Conservation (phyloP, 2,797 vertebrate species). For the Schizopygopsis pylzovi region DNA sequence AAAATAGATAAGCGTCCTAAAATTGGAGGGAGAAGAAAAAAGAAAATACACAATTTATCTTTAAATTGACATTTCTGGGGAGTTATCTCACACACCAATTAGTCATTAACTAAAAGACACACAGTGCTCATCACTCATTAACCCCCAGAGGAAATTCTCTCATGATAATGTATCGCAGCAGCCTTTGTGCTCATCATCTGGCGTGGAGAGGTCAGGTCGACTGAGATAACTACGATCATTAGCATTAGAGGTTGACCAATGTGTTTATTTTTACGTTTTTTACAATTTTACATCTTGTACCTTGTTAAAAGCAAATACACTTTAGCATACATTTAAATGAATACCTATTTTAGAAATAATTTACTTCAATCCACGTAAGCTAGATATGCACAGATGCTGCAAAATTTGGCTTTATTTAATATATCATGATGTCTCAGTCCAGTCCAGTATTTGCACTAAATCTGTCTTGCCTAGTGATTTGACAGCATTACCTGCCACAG, state of each 20-base stretch:
- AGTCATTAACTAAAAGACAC: slow-evolving; percentile 52
- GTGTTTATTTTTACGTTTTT: background rate
- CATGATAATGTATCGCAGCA: slow-evolving; percentile 25
- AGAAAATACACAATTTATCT: background rate
- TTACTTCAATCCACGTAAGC: background rate
- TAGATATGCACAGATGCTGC: too few species aligned
- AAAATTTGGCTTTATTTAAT: too few species aligned
- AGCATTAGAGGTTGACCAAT: background rate
- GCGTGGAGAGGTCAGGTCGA: background rate
- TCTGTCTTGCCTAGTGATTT: too few species aligned
- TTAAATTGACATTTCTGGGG: background rate
- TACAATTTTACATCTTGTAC: background rate
- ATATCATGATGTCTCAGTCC: too few species aligned
- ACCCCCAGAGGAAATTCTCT: slow-evolving; percentile 60
- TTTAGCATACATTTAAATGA: background rate
- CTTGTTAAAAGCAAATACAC: background rate
- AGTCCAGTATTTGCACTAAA: too few species aligned
- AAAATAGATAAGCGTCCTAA: background rate
- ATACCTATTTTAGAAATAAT: background rate
- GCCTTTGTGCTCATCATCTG: slow-evolving; percentile 23
- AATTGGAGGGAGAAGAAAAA: background rate
- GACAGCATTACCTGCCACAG: too few species aligned
- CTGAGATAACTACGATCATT: slow-evolving; percentile 13
- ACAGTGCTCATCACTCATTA: slow-evolving; percentile 76
- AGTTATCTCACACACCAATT: slow-evolving; percentile 54